phyloP scores from a whole-genome alignment of 2,113 vertebrate genomes.

The Podiceps cristatus region DNA sequence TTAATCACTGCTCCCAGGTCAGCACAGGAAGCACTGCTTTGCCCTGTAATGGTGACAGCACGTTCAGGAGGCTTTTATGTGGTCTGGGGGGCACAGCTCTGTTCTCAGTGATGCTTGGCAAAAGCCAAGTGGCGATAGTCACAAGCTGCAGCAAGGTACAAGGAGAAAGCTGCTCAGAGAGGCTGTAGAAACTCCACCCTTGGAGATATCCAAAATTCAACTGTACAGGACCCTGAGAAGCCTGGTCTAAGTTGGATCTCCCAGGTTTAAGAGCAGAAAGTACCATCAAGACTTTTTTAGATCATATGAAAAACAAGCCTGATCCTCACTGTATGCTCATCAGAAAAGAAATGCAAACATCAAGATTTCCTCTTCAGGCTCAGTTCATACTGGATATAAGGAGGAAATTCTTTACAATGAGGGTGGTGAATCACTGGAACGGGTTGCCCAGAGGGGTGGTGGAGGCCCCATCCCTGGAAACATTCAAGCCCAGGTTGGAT shows the following conservation, averaged over 20 bases:
- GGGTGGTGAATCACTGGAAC: too few species aligned
- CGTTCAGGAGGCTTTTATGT: rapidly evolving
- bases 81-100: background rate
- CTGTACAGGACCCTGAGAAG: background rate
- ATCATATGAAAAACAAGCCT: background rate
- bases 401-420: too few species aligned
- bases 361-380: background rate
- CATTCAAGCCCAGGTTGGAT: too few species aligned
- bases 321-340: background rate
- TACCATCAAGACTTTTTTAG: background rate
- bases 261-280: background rate
- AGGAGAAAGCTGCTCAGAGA: background rate
- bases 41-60: rapidly evolving
- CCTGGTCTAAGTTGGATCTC: background rate
- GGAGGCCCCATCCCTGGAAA: too few species aligned
- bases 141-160: background rate
- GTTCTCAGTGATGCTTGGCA: rapidly evolving
- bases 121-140: background rate
- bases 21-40: background rate
- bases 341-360: background rate
- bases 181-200: background rate
- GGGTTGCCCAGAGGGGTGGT: too few species aligned
- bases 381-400: background rate
- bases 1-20: background rate
- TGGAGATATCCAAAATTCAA: background rate